Evolutionary conservation across 2,113 vertebrate genomes (phyloP).

Genomic region (Trichechus manatus): DNA sequence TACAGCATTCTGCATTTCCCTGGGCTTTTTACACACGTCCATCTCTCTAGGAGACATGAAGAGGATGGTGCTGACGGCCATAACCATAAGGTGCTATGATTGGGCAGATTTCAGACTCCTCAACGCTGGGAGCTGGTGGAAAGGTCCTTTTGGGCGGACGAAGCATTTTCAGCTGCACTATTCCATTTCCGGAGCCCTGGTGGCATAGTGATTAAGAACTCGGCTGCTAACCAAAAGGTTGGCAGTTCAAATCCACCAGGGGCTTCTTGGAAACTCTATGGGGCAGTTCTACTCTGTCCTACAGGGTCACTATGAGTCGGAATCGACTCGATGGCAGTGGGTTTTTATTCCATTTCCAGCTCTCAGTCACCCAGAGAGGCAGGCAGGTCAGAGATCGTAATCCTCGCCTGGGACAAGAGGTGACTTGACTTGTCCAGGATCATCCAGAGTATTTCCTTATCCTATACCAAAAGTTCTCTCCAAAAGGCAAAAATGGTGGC

Average conservation of each 20-base stretch:
- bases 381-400: not conserved
- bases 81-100: not conserved
- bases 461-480: not conserved
- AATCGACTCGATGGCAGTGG: too few relatives aligned
- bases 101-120: not conserved
- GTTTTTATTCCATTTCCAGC: not conserved
- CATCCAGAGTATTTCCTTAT: not conserved
- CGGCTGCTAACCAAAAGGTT: too few relatives aligned
- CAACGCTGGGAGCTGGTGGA: not conserved
- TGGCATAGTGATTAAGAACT: too few relatives aligned
- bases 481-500: not conserved
- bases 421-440: not conserved
- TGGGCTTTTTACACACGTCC: not conserved
- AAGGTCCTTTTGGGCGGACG: not conserved
- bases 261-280: too few relatives aligned
- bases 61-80: not conserved
- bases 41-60: not conserved
- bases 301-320: too few relatives aligned
- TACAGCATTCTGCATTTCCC: not conserved
- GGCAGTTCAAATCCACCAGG: too few relatives aligned
- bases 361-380: not conserved
- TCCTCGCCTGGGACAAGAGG: not conserved
- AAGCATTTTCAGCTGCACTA: not conserved
- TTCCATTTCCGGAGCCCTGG: too few relatives aligned
- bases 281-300: too few relatives aligned